Conservation (phyloP, 2,113 vertebrate genomes). For the Sceloporus tristichus region DNA sequence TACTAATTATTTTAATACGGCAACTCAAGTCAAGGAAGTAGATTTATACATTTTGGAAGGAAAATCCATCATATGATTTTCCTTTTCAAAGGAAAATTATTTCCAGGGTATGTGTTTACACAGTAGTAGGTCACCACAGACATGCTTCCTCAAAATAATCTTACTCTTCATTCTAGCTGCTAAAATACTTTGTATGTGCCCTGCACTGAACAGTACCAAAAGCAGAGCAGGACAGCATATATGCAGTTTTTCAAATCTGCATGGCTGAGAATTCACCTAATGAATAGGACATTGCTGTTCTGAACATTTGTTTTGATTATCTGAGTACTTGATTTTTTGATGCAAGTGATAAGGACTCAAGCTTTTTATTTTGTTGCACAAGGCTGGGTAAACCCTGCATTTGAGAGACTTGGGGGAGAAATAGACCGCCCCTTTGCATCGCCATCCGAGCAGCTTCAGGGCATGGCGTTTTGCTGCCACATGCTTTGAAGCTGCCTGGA, state of each 20-base stretch:
- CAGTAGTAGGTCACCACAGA: too few species aligned
- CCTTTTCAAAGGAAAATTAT: too few species aligned
- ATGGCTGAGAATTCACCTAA: not conserved
- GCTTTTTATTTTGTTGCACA: not conserved
- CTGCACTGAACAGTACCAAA: not conserved
- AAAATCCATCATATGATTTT: not conserved
- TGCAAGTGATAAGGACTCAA: not conserved
- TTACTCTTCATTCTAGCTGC: not conserved
- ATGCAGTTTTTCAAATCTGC: not conserved
- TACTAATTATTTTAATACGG: not conserved
- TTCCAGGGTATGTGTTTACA: not conserved
- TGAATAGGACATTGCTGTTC: not conserved
- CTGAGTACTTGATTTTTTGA: not conserved
- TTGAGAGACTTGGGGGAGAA: too few species aligned
- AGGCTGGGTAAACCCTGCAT: not conserved
- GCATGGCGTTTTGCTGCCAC: too few species aligned
- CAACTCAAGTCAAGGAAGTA: not conserved
- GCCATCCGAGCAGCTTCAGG: too few species aligned
- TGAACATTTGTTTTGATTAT: not conserved
- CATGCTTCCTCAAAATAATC: not conserved
- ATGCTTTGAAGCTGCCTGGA: too few species aligned
- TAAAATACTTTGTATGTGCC: not conserved
- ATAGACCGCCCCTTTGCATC: too few species aligned
- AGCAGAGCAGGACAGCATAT: not conserved
- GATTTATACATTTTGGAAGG: not conserved